Base-by-base conservation (phyloP, 2,888 invertebrate genomes). In the Scaptomyza polygonia region DNA sequence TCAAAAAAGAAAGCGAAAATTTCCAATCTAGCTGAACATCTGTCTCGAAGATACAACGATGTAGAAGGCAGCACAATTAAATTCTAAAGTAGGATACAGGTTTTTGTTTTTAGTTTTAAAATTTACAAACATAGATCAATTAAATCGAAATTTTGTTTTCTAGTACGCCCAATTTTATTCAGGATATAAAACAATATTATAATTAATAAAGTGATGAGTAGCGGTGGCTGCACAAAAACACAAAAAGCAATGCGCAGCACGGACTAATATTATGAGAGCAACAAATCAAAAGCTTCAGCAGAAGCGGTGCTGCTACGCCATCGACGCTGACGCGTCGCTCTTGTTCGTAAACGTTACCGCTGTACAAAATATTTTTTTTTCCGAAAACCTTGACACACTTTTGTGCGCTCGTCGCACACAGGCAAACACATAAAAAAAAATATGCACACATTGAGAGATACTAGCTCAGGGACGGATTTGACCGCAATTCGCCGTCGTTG, bases 361-460 rank as follows among this genome's bases (percentile, higher is more conserved):
- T 79, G 86, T 84, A 88, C 88, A 82, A 81, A 84, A 84, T 86
- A 88, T 85, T 86, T 39, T 88, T 85, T 36, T 88, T 85, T 79
- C 86, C 83, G 87, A 90, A 89, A 90, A 90, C 89, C 89, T 90
- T 90, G 89, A 90, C 89, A 90, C 83, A 90, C 90, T 90, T 90
- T 88, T 83, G 54, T 71, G 66, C 69, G 78, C 85, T 79, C 85
- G 80, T 76, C 86, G 74, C 67, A 74, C 78, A 79, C 59, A 79
- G 72, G 75, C 59, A 80, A 49, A 67, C 36, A 65, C 18, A 16
- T 29, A 55, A 8, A 63, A 18, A 40, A 40, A 67, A 34, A 43
- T 25, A 45, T 52, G 48, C 48, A 54, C 53, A 76, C 54, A 67
- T 64, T 51, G 72, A 81, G 66, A 79, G 81, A 83, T 77, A 81